A percentile compares a stretch with the other conserved stretches of the same genome.
These are phyloP conservation scores for Drosophila parvula DNA, from an alignment of 1,140 invertebrate species.

Conservation along the genomic window DNA sequence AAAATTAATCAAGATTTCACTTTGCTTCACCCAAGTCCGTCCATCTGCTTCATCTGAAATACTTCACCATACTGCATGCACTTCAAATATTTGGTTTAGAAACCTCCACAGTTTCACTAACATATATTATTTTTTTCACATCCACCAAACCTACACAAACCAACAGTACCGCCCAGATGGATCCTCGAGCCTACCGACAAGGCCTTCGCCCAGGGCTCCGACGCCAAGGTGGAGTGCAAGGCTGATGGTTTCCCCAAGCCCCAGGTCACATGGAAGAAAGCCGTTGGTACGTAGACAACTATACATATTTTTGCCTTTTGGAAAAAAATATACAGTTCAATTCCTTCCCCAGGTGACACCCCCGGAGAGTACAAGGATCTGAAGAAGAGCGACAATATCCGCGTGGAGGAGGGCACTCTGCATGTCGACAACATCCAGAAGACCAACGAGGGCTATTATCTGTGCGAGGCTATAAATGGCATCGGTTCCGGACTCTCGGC, in stretches of 20 bases:
- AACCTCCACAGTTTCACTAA: conserved; percentile 56
- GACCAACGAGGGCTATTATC: conserved; percentile 96
- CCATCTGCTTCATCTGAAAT: conserved; percentile 47
- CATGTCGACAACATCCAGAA: conserved; percentile 95
- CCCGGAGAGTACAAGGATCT: conserved; percentile 96
- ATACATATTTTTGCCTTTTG: accelerated
- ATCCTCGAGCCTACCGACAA: conserved; percentile 97
- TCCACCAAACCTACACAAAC: conserved; percentile 10
- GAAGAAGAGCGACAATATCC: conserved; percentile 94
- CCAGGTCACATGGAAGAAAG: conserved; percentile 97
- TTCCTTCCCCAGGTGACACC: conserved; percentile 88
- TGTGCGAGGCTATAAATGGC: conserved; percentile 98
- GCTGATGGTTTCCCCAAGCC: conserved; percentile 97
- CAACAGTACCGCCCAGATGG: conserved; percentile 96
- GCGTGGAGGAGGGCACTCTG: conserved; percentile 95
- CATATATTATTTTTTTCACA: conserved; percentile 53
- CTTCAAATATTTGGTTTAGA: conserved; percentile 9
- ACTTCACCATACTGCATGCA: conserved; percentile 60
- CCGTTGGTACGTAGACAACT: conserved; percentile 88
- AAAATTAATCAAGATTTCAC: no score
- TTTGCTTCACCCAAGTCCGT: conserved; percentile 63
- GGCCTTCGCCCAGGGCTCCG: conserved; percentile 96
- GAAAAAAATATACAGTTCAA: not conserved
- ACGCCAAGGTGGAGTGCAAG: conserved; percentile 97
- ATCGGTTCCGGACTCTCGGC: conserved; percentile 97